phyloP scores from a whole-genome alignment of 2,797 vertebrate species.

The Anguilla marmorata region DNA sequence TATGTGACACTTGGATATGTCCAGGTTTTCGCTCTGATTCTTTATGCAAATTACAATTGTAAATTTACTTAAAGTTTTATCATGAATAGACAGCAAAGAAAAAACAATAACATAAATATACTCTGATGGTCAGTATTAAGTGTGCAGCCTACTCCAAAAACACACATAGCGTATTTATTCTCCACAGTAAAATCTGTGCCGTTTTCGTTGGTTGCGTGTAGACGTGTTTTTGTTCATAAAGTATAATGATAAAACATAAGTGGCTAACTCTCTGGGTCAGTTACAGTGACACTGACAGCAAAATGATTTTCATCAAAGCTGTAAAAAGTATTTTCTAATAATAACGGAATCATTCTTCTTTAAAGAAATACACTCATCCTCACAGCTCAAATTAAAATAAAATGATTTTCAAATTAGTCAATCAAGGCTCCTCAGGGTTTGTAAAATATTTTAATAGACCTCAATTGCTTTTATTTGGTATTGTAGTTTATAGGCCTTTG shows the following conservation, averaged over 20 bases:
- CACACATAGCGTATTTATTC: background rate
- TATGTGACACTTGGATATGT: background rate
- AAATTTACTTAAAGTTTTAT: background rate
- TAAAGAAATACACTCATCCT: background rate
- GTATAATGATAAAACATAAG: background rate
- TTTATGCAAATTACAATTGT: background rate
- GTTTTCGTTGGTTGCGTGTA: background rate
- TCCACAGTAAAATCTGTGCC: background rate
- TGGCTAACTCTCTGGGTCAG: background rate
- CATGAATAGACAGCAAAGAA: background rate
- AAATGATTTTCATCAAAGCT: background rate
- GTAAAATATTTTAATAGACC: background rate
- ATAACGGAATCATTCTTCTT: background rate
- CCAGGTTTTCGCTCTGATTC: background rate
- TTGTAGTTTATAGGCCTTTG: background rate
- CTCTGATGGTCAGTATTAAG: background rate
- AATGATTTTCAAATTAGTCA: background rate
- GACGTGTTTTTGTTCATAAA: background rate
- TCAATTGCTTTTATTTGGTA: background rate
- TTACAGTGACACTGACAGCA: background rate
- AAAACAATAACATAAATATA: background rate
- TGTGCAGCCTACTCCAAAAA: background rate
- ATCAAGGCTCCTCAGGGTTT: background rate
- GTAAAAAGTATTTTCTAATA: background rate
- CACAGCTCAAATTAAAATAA: background rate